phyloP scores from a whole-genome alignment of 2,888 invertebrate genomes.

The Elysia crispata region DNA sequence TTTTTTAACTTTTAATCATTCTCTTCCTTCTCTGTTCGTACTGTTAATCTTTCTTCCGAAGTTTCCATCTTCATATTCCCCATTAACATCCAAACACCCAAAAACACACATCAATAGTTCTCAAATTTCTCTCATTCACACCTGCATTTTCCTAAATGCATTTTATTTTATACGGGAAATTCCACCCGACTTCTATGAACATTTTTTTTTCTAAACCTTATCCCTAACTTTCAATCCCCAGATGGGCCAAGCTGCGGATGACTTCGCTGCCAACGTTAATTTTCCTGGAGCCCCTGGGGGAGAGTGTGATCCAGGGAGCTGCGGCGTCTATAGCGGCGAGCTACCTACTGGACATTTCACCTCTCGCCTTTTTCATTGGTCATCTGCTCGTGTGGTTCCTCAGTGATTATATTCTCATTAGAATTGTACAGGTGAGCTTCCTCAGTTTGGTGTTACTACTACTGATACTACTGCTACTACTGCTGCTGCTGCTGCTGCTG shows the following conservation, averaged over 20 bases:
- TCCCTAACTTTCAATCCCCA: conserved; percentile 64
- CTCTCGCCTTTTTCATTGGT: conserved; percentile 92
- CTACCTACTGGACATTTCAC: conserved; percentile 90
- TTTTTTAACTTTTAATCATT: too few species aligned
- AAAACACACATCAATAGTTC: too few species aligned
- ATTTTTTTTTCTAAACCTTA: background rate
- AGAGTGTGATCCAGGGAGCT: conserved; percentile 95
- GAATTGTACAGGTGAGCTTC: conserved; percentile 63
- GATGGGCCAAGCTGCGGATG: conserved; percentile 96
- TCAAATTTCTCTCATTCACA: too few species aligned
- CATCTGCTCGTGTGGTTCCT: conserved; percentile 97
- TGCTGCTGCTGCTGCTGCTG: too few species aligned
- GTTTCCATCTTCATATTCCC: too few species aligned
- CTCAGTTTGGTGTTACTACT: too few species aligned
- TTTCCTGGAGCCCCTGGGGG: conserved; percentile 94
- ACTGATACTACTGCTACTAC: too few species aligned
- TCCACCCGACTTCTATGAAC: background rate
- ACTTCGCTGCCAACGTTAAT: conserved; percentile 96
- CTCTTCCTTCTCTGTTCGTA: too few species aligned
- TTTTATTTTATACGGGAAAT: too few species aligned
- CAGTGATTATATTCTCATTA: conserved; percentile 93
- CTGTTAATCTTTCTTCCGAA: too few species aligned
- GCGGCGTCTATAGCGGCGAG: conserved; percentile 92
- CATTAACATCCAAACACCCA: too few species aligned
- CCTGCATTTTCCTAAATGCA: too few species aligned